These are phyloP conservation scores for Scaeva pyrastri DNA, from an alignment of 2,888 invertebrate genomes.

Conservation along the genomic window DNA sequence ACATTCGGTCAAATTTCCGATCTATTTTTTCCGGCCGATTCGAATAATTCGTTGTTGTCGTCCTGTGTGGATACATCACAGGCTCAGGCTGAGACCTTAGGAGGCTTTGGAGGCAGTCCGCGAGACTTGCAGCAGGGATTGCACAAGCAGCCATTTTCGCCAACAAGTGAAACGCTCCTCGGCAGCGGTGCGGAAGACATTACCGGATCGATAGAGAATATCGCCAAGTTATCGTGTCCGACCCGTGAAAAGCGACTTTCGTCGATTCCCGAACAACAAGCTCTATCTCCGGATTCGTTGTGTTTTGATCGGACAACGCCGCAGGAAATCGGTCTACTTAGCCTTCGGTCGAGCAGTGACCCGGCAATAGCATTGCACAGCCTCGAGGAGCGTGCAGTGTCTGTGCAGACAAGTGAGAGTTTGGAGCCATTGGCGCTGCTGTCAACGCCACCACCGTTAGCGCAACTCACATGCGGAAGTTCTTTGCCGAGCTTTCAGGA, in stretches of 20 bases:
- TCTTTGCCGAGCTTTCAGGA: constrained; percentile 94
- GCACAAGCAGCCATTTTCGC: constrained; percentile 67
- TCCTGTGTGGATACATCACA: constrained; percentile 77
- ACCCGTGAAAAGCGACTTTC: constrained; percentile 81
- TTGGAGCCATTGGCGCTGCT: constrained; percentile 61
- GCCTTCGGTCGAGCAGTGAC: constrained; percentile 83
- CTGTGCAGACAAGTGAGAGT: constrained; percentile 56
- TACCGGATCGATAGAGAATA: constrained; percentile 81
- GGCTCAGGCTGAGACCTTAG: constrained; percentile 58
- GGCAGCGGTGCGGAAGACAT: constrained; percentile 80
- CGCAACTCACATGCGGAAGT: constrained; percentile 84
- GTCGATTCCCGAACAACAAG: constrained; percentile 82
- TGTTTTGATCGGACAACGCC: constrained; percentile 80
- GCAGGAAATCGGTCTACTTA: constrained; percentile 80
- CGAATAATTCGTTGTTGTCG: constrained; percentile 82
- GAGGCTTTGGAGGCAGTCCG: constrained; percentile 64
- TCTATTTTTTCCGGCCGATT: constrained; percentile 83
- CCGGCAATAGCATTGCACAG: constrained; percentile 82
- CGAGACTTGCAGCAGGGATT: constrained; percentile 77
- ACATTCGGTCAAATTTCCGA: constrained; percentile 81
- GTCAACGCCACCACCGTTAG: constrained; percentile 77
- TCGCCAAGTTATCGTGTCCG: constrained; percentile 80
- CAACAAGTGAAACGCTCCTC: constrained; percentile 78
- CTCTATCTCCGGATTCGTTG: constrained; percentile 78
- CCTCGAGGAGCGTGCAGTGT: constrained; percentile 76